Evolutionary conservation across 2,113 vertebrate genomes (phyloP).

Genomic region (Tinamus guttatus): DNA sequence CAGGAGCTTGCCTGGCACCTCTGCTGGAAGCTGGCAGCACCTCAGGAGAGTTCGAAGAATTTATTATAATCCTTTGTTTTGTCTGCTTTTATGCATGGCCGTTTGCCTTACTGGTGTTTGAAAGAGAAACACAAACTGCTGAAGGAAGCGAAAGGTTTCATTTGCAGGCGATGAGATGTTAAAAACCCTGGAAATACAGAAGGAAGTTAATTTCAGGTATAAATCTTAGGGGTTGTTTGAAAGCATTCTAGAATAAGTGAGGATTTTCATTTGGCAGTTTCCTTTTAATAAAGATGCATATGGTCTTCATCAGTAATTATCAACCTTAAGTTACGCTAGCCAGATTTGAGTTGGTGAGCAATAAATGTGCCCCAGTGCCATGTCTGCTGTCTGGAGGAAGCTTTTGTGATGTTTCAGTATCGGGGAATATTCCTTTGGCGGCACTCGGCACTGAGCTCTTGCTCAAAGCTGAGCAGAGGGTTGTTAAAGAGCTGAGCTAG

Average conservation of each 20-base stretch:
- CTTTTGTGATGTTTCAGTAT: neutral
- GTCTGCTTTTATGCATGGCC: neutral
- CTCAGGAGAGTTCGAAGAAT: neutral
- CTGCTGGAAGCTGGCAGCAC: neutral
- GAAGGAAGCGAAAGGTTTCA: neutral
- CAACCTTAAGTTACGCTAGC: neutral
- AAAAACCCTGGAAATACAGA: neutral
- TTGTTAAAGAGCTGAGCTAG: neutral
- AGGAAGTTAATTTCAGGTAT: neutral
- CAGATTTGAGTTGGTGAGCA: neutral
- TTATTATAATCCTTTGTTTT: neutral
- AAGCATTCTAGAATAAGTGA: neutral
- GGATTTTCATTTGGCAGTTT: neutral
- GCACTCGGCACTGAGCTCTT: neutral
- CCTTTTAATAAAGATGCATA: slow-evolving; percentile 15
- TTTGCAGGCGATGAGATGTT: neutral
- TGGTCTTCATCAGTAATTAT: slow-evolving; percentile 43
- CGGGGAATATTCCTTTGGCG: neutral
- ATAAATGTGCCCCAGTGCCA: neutral
- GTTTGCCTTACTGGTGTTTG: neutral
- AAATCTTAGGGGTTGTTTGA: neutral
- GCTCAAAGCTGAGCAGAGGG: neutral
- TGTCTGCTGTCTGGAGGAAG: neutral
- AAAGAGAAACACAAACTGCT: neutral
- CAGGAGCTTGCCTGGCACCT: neutral